Evolutionary conservation across 2,797 vertebrate species (phyloP).

Genomic region (Tympanoctomys barrerae): DNA sequence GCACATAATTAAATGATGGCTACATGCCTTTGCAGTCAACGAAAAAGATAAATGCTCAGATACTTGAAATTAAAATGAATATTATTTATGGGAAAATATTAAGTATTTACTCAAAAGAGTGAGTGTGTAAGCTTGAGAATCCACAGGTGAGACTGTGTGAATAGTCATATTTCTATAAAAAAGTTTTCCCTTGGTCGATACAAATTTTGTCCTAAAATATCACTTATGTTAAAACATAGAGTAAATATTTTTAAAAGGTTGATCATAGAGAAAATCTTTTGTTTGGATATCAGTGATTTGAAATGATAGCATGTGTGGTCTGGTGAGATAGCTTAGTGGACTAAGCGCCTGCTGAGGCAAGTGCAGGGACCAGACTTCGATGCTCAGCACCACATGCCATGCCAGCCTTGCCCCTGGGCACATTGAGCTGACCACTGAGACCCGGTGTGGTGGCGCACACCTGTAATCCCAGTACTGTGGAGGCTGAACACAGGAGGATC

Average conservation of each 20-base stretch:
- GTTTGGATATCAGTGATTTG: neutral
- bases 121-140: neutral
- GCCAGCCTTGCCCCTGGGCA: too few relatives aligned
- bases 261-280: neutral
- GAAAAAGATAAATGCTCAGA: neutral
- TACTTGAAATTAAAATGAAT: neutral
- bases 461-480: too few relatives aligned
- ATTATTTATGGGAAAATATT: neutral
- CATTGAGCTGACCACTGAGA: too few relatives aligned
- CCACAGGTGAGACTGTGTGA: neutral
- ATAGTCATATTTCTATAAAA: neutral
- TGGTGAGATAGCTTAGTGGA: too few relatives aligned
- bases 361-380: too few relatives aligned
- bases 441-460: too few relatives aligned
- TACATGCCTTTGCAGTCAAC: neutral
- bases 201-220: neutral
- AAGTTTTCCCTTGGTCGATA: neutral
- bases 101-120: neutral
- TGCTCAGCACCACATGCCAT: too few relatives aligned
- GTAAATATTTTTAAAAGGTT: neutral
- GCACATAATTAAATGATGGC: neutral
- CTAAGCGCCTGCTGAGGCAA: too few relatives aligned
- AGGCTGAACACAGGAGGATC: too few relatives aligned
- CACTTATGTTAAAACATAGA: neutral
- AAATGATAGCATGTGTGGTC: neutral